Evolutionary conservation across 2,797 vertebrate species (phyloP), one percentile per base, ranked within the genome.

Genomic region (Micromesistius poutassou): DNA sequence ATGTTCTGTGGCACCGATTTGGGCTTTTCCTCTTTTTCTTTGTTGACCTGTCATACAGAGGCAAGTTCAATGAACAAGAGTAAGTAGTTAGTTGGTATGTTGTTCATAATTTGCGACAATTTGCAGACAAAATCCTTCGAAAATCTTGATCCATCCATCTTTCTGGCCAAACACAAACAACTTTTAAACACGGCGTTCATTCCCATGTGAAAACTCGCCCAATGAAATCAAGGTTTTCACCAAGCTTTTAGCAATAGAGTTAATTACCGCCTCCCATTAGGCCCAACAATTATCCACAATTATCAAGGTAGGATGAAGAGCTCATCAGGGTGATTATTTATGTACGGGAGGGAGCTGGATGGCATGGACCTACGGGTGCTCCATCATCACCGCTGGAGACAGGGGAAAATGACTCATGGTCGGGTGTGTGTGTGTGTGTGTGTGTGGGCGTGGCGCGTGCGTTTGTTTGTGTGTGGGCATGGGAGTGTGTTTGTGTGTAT

Each of bases 211-310:
- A 86, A 92, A 89, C 87, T 25, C n/a, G 8, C n/a, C 55, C 12
- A 5, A 62, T 25, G 22, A 62, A 25, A 25, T 62, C 55, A 55
- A 55, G 16, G 46, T 22, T 55, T 55, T 55, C 46, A 55, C 40
- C 10, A 4, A 55, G 46, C 19, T 55, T 84, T 82, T 78, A 77
- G 80, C 76, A 80, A 83, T 36, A 12, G 40, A 40, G 25, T 46
- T 80, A 89, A 75, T 89, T 91, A 92, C 88, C 88, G 22, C 55
- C 50, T 90, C 91, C 93, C 88, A 94, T 96, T 94, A 94, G 91
- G 87, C 91, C 89, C 91, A 88, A 91, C 93, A 92, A 94, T 96
- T 96, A 93, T 92, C 90, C 87, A 90, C 94, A 95, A 95, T 97
- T 96, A 96, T 92, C 31, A 93, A 87, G 35, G 90, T 80, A 87